phyloP scores from a whole-genome alignment of 1,140 invertebrate genomes.

The Bombus waltoni region DNA sequence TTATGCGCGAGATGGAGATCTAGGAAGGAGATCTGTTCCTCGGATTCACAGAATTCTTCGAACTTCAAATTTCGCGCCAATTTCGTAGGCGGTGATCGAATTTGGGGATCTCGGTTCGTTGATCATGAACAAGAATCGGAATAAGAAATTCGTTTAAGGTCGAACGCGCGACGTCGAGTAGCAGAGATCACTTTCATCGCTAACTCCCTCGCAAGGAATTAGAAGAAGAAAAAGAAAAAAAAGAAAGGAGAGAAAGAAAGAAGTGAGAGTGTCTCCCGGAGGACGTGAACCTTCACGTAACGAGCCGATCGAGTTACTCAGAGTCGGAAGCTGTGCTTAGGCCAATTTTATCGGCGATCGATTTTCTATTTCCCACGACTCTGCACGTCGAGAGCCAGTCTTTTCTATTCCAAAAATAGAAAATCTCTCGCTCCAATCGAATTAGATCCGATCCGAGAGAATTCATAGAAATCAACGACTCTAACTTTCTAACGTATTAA shows the following conservation, averaged over 20 bases:
- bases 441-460: too few species aligned
- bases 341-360: slow-evolving; percentile 32
- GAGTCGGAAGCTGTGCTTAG: slow-evolving; percentile 35
- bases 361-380: slow-evolving; percentile 27
- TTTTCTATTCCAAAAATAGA: not conserved
- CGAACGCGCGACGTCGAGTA: not conserved
- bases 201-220: not conserved
- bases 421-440: not conserved
- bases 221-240: not conserved
- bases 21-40: not conserved
- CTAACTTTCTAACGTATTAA: too few species aligned
- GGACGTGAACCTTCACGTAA: slow-evolving; percentile 31
- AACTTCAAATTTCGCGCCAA: not conserved
- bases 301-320: slow-evolving; percentile 32
- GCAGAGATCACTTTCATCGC: slow-evolving; percentile 33
- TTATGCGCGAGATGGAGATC: too few species aligned
- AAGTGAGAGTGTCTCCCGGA: not conserved
- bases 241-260: not conserved
- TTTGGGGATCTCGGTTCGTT: too few species aligned
- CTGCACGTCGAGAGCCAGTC: slow-evolving; percentile 23
- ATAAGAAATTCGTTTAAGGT: not conserved
- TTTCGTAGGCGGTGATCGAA: not conserved
- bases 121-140: too few species aligned
- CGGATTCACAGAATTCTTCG: not conserved
- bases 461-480: too few species aligned